phyloP scores from a whole-genome alignment of 2,888 invertebrate genomes.

The Plagiodera versicolora region DNA sequence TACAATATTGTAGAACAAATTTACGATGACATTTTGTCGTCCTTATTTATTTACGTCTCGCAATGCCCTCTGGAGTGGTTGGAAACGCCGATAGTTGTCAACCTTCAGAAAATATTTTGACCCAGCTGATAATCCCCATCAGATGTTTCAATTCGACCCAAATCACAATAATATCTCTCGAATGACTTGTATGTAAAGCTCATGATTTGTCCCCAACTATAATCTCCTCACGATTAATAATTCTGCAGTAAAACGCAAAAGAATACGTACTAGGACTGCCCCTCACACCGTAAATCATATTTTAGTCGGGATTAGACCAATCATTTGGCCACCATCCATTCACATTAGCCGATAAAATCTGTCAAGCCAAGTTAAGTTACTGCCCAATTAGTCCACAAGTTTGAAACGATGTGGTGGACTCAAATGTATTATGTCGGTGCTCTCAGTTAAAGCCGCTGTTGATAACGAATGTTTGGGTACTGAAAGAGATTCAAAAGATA shows the following conservation, averaged over 20 bases:
- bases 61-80: no score
- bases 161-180: no score
- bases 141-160: no score
- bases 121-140: no score
- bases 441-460: neutral
- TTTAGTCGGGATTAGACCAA: conserved; percentile 12
- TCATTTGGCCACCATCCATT: conserved; percentile 15
- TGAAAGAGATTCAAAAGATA: no score
- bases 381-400: conserved; percentile 44
- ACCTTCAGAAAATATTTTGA: no score
- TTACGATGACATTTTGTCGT: no score
- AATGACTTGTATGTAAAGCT: no score
- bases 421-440: neutral
- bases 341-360: conserved; percentile 21
- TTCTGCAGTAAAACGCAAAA: neutral
- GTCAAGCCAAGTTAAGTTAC: conserved; percentile 42
- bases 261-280: neutral
- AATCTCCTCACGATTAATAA: neutral
- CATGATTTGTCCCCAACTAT: neutral
- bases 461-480: neutral
- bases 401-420: neutral
- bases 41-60: no score
- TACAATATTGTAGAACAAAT: no score
- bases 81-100: no score
- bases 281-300: neutral